phyloP scores from a whole-genome alignment of 1,140 invertebrate genomes.

The Papilio dardanus region DNA sequence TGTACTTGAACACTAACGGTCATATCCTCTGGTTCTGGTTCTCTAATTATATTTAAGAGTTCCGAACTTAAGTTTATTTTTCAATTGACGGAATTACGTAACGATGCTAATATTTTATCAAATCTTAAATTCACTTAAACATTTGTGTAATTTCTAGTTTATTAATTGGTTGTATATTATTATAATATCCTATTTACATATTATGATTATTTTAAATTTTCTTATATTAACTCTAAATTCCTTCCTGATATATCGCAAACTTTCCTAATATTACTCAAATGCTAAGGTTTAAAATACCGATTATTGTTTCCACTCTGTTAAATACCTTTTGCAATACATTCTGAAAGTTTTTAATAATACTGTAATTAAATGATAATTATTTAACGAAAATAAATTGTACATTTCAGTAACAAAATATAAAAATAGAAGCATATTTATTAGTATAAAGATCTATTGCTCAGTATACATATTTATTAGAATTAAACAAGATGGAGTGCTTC shows the following conservation, averaged over 20 bases:
- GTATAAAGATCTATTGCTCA: not conserved
- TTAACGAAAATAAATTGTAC: conserved; percentile 2
- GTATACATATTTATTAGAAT: too few species aligned
- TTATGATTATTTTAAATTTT: too few species aligned
- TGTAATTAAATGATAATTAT: conserved; percentile 35
- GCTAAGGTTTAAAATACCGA: conserved; percentile 14
- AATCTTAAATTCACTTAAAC: not conserved
- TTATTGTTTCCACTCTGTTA: conserved; percentile 36
- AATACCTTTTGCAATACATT: conserved; percentile 32
- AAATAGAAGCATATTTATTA: not conserved
- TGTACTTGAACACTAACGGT: not conserved
- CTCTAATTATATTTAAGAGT: not conserved
- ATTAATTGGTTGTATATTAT: not conserved
- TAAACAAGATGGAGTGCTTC: not conserved
- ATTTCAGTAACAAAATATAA: not conserved
- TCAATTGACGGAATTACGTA: not conserved
- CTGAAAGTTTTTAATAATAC: conserved; percentile 21
- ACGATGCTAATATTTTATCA: not conserved
- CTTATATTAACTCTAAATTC: not conserved
- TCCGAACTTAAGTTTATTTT: not conserved
- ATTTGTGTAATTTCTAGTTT: not conserved
- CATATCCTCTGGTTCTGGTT: not conserved
- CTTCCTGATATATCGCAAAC: not conserved
- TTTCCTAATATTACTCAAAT: conserved; percentile 29
- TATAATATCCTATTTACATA: too few species aligned